Evolutionary conservation across 1,140 invertebrate genomes (phyloP).

Genomic region (Drosophila mauritiana): DNA sequence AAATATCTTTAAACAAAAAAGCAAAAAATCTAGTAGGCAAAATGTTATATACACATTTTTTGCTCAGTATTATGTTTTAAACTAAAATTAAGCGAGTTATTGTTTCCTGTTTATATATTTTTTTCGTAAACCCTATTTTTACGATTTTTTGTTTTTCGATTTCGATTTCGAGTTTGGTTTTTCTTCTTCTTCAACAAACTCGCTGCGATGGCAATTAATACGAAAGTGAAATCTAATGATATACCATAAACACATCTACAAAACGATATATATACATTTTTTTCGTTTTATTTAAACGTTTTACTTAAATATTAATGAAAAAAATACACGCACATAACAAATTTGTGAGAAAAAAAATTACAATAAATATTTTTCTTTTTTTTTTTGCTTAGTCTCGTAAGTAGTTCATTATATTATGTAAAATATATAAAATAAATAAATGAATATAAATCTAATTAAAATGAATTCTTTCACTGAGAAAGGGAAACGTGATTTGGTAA

Average conservation of each 20-base stretch:
- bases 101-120: slow-evolving; percentile 75
- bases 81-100: slow-evolving; percentile 82
- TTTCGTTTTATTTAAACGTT: slow-evolving; percentile 69
- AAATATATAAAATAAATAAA: slow-evolving; percentile 80
- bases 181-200: slow-evolving; percentile 32
- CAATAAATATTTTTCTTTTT: slow-evolving; percentile 49
- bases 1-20: slow-evolving; percentile 36
- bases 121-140: slow-evolving; percentile 44
- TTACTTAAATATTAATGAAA: slow-evolving; percentile 57
- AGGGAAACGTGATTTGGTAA: slow-evolving; percentile 2
- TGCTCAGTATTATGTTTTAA: slow-evolving; percentile 84
- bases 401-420: slow-evolving; percentile 83
- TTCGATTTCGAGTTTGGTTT: slow-evolving; percentile 29
- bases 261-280: slow-evolving; percentile 50
- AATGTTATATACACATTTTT: slow-evolving; percentile 78
- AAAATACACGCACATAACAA: slow-evolving; percentile 39
- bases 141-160: slow-evolving; percentile 34
- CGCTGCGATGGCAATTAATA: slow-evolving; percentile 33
- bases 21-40: slow-evolving; percentile 72
- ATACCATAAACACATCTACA: slow-evolving; percentile 29
- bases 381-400: slow-evolving; percentile 73
- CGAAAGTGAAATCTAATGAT: slow-evolving; percentile 24
- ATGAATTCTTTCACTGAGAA: neutral
- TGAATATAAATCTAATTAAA: slow-evolving; percentile 70
- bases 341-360: slow-evolving; percentile 51